Base-by-base conservation (phyloP, 2,113 vertebrate genomes). In the Caloenas nicobarica region DNA sequence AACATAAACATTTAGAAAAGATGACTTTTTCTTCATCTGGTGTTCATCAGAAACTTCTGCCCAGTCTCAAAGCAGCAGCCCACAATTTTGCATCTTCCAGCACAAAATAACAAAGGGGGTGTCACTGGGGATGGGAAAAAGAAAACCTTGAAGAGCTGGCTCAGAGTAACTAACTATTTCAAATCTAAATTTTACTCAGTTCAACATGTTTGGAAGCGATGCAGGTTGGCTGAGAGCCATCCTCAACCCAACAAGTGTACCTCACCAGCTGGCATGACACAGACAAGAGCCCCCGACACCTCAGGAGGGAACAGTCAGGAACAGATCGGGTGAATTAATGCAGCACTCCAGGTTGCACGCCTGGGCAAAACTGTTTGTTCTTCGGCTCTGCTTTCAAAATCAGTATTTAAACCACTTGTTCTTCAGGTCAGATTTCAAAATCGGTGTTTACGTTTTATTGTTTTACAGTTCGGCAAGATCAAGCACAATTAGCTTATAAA, bases 221-320 rank as follows among this genome's bases (percentile, higher is more conserved):
- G 79, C 46, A 83, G 68, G 81, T 66, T 97, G 93, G 93, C 93
- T 10, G 4, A 53, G 58, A 84, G 93, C 90, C 93, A 86, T 91
- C 68, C 82, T 44, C 86, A 93, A 86, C 62, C 94, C 92, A 95
- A 66, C 78, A 77, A 95, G 94, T 74, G 65, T 78, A 91, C 86
- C 86, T 94, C 86, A 96, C 68, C 94, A 93, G 93, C 91, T 96
- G 96, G 96, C 90, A 92, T 68, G 74, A 95, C 96, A 95, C 88
- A 96, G 88, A 53, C 72, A 83, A 72, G 79, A 85, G 79, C 79
- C 94, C 87, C 81, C 2, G 19, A 94, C 89, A 97, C 95, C 84
- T 92, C 71, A 60, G 89, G 74, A 94, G 79, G 76, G 70, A 97
- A 89, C 56, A 74, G 93, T 14, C 22, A 2, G 90, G 58, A 87